These are phyloP conservation scores for Ailuropoda melanoleuca DNA, from an alignment of 2,113 vertebrate genomes.

Conservation along the genomic window DNA sequence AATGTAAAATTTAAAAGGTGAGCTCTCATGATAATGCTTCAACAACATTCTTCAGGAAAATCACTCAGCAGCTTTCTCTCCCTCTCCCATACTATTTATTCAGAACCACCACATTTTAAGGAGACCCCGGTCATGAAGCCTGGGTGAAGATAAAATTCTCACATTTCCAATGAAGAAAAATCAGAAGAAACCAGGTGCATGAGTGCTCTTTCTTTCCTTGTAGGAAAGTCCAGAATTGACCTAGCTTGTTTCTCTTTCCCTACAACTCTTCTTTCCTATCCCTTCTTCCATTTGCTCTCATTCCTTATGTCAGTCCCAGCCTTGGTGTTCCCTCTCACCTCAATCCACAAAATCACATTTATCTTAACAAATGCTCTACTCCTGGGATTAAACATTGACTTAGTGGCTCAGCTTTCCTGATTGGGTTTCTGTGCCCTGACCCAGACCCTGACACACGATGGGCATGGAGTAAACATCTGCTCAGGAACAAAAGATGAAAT, in stretches of 20 bases:
- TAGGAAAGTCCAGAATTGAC: not conserved
- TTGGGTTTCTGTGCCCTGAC: not conserved
- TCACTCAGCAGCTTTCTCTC: not conserved
- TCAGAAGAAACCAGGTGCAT: not conserved
- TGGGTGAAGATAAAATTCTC: constrained; percentile 21
- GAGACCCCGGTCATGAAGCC: not conserved
- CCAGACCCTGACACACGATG: not conserved
- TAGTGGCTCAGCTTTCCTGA: not conserved
- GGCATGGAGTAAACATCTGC: not conserved
- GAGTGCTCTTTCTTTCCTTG: not conserved
- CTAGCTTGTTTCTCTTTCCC: not conserved
- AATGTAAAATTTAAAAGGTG: constrained; percentile 2
- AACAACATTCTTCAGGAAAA: not conserved
- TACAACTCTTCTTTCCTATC: not conserved
- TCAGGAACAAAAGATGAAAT: not conserved
- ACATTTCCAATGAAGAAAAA: not conserved
- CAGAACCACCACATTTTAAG: not conserved
- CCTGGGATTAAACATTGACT: not conserved
- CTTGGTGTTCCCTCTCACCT: not conserved
- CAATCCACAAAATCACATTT: not conserved
- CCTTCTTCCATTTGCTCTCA: not conserved
- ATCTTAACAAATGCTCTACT: not conserved
- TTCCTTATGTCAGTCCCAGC: not conserved
- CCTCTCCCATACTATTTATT: constrained; percentile 13
- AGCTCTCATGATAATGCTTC: not conserved